Evolutionary conservation across 2,888 invertebrate genomes (phyloP).

Genomic region (Sphinx pinastri): DNA sequence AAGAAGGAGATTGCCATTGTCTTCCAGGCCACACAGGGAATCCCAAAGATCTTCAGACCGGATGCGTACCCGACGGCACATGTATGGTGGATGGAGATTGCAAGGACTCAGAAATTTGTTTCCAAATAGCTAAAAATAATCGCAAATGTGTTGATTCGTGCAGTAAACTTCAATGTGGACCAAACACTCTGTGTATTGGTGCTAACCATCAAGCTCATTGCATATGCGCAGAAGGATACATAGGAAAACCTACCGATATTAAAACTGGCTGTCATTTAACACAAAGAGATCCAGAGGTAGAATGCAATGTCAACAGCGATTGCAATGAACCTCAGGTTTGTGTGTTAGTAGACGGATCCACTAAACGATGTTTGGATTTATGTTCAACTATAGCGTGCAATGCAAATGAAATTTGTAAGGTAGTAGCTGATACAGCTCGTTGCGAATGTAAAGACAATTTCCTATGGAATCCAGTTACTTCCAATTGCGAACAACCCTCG

Average conservation of each 20-base stretch:
- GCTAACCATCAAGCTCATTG: conserved; percentile 94
- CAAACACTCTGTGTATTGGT: conserved; percentile 93
- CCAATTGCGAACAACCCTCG: conserved; percentile 93
- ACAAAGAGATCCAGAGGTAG: conserved; percentile 83
- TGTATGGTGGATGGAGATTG: conserved; percentile 93
- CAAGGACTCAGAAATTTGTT: conserved; percentile 92
- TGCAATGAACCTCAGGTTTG: conserved; percentile 90
- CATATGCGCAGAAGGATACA: conserved; percentile 92
- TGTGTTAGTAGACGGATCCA: conserved; percentile 84
- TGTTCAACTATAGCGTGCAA: conserved; percentile 93
- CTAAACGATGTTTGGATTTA: conserved; percentile 89
- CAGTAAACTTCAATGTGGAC: conserved; percentile 94
- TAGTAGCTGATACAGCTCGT: conserved; percentile 88
- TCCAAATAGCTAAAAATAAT: conserved; percentile 90
- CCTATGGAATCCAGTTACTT: conserved; percentile 92
- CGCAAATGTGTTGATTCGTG: conserved; percentile 95
- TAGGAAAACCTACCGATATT: conserved; percentile 92
- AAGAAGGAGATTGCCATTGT: conserved; percentile 91
- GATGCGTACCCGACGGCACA: conserved; percentile 89
- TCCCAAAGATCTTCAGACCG: conserved; percentile 87
- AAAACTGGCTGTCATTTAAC: conserved; percentile 90
- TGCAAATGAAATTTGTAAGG: conserved; percentile 90
- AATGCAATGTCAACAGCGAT: conserved; percentile 88
- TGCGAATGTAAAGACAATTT: conserved; percentile 92
- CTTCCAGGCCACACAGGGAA: conserved; percentile 91